These are phyloP conservation scores for Portevinia maculata DNA, from an alignment of 2,888 invertebrate genomes.

Conservation along the genomic window DNA sequence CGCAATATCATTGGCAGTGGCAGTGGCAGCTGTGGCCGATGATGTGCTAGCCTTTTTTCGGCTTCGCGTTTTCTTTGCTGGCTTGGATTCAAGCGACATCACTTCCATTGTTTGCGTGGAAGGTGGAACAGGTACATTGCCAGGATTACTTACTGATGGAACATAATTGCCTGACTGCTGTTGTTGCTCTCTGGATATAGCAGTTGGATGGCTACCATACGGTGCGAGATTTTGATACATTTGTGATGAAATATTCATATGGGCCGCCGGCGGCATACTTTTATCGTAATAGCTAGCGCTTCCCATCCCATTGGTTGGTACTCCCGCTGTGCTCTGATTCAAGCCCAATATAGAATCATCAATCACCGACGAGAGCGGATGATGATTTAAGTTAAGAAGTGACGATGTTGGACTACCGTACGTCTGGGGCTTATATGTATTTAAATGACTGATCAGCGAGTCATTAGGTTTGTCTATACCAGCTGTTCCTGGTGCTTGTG, in stretches of 20 bases:
- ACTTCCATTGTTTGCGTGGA: constrained; percentile 76
- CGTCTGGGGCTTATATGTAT: constrained; percentile 79
- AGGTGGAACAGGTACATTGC: constrained; percentile 27
- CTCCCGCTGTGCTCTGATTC: constrained; percentile 71
- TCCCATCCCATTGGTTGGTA: constrained; percentile 46
- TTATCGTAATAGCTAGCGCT: constrained; percentile 84
- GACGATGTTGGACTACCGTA: constrained; percentile 79
- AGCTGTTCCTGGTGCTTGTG: constrained; percentile 46
- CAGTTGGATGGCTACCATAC: constrained; percentile 51
- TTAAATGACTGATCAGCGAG: constrained; percentile 77
- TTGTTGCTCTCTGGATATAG: constrained; percentile 72
- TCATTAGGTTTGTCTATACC: constrained; percentile 65
- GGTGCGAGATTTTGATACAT: constrained; percentile 78
- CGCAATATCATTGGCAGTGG: constrained; percentile 70
- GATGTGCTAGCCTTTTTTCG: constrained; percentile 54
- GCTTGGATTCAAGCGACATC: constrained; percentile 64
- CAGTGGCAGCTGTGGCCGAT: constrained; percentile 55
- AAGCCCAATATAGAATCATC: constrained; percentile 79
- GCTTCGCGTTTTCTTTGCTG: constrained; percentile 58
- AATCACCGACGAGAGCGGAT: constrained; percentile 78
- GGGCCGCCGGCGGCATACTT: constrained; percentile 85
- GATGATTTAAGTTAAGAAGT: constrained; percentile 78
- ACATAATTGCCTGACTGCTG: constrained; percentile 67
- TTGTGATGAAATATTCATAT: constrained; percentile 84
- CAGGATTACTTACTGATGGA: constrained; percentile 41